Percentiles rank a stretch among this genome's conserved stretches.
These are phyloP conservation scores for Drosophila nr. perissopoda DNA, from an alignment of 2,888 invertebrate species.

Conservation along the genomic window DNA sequence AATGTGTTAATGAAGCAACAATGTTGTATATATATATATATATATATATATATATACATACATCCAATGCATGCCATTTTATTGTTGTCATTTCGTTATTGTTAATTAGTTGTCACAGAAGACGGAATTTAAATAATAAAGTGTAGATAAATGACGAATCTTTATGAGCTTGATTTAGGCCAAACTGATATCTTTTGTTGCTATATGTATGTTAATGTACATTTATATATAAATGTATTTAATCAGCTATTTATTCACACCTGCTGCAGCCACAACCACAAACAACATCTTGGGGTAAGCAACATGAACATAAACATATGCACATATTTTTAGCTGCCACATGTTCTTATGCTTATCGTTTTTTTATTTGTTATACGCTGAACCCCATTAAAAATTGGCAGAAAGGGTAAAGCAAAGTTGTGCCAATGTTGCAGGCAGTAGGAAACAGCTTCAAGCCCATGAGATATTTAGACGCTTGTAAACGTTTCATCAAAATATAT, in stretches of 20 bases:
- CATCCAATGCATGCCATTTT: constrained; percentile 33
- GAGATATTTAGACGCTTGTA: neutral
- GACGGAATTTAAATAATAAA: constrained; percentile 27
- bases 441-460: neutral
- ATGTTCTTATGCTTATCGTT: constrained; percentile 17
- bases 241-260: constrained; percentile 29
- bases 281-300: constrained; percentile 12
- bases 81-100: neutral
- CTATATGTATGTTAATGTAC: neutral
- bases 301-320: constrained; percentile 39
- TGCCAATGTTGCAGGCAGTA: neutral
- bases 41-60: neutral
- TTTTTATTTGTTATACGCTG: constrained; percentile 13
- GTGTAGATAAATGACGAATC: constrained; percentile 26
- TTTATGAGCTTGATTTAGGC: constrained; percentile 8
- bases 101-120: constrained; percentile 12
- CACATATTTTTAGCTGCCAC: constrained; percentile 60
- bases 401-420: neutral
- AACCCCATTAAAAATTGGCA: neutral
- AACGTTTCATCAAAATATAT: neutral
- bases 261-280: constrained; percentile 9
- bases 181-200: constrained; percentile 21
- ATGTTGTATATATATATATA: constrained; percentile 7
- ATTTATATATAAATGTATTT: neutral
- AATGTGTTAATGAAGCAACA: constrained; percentile 40